These are phyloP conservation scores for Rhizomys pruinosus DNA, from an alignment of 2,113 vertebrate species.

Conservation along the genomic window DNA sequence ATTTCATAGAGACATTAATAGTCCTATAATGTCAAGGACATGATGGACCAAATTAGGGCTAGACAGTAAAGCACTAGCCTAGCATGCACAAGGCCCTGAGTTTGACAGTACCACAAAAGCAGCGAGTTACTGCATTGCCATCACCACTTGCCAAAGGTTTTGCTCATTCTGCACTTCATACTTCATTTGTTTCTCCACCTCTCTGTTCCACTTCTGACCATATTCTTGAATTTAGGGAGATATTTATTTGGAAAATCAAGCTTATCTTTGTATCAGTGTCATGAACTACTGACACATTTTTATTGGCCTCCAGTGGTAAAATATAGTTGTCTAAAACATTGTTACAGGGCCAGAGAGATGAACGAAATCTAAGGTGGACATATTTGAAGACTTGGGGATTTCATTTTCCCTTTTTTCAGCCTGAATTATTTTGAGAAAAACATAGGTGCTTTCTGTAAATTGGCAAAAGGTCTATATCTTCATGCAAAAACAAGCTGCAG, in stretches of 20 bases:
- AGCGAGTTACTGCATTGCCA: neutral
- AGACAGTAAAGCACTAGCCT: neutral
- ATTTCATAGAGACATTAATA: neutral
- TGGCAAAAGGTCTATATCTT: neutral
- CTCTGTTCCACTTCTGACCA: neutral
- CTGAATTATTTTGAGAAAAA: slow-evolving; percentile 61
- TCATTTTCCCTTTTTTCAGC: neutral
- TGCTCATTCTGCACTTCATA: slow-evolving; percentile 11
- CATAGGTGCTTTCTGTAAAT: slow-evolving; percentile 25
- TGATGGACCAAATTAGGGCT: neutral
- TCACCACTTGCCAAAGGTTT: slow-evolving; percentile 9
- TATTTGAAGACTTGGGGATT: slow-evolving; percentile 8
- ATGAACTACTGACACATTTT: neutral
- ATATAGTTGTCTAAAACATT: neutral
- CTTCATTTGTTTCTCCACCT: slow-evolving; percentile 22
- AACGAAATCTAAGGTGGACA: slow-evolving; percentile 22
- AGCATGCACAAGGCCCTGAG: too few species aligned
- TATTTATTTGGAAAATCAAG: slow-evolving; percentile 13
- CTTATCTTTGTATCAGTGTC: slow-evolving; percentile 50
- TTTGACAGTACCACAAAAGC: neutral
- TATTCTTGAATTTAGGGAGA: slow-evolving; percentile 16
- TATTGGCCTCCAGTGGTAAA: neutral
- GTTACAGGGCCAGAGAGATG: neutral
- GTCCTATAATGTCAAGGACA: neutral
- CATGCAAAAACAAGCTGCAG: slow-evolving; percentile 21